Conservation (phyloP, 2,113 vertebrate species). For the Tenebrosternarchus preto region DNA sequence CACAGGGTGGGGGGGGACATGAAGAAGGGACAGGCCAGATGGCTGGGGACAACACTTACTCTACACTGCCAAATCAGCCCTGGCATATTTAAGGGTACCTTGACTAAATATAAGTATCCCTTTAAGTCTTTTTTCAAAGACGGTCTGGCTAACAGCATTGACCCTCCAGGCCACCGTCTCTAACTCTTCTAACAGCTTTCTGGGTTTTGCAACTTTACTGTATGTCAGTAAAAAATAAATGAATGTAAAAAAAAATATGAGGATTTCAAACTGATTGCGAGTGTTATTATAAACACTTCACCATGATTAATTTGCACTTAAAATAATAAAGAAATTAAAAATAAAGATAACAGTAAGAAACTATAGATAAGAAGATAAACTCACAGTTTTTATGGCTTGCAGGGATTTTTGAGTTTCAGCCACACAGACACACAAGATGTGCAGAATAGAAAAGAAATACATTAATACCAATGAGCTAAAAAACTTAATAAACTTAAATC, state of each 20-base stretch:
- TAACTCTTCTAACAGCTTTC: not conserved
- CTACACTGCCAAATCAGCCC: slow-evolving; percentile 55
- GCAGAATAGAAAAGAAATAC: too few species aligned
- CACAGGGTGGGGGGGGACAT: not conserved
- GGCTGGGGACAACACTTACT: slow-evolving; percentile 47
- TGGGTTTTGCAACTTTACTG: not conserved
- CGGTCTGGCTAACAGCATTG: slow-evolving; percentile 23
- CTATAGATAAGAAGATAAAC: too few species aligned
- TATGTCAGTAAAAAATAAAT: not conserved
- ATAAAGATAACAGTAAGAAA: too few species aligned
- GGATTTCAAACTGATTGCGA: not conserved
- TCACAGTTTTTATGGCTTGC: too few species aligned
- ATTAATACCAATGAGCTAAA: too few species aligned
- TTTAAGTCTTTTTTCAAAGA: slow-evolving; percentile 44
- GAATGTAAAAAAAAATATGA: not conserved
- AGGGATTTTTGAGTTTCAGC: too few species aligned
- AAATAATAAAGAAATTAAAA: not conserved
- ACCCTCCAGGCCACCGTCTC: not conserved
- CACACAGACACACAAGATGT: too few species aligned
- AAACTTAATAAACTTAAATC: too few species aligned
- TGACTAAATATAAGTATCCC: slow-evolving; percentile 57
- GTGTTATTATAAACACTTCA: not conserved
- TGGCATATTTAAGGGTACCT: slow-evolving; percentile 60
- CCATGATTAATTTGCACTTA: not conserved
- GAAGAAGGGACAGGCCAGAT: slow-evolving; percentile 53